Evolutionary conservation across 2,888 invertebrate genomes (phyloP).

Genomic region (Timema cristinae): DNA sequence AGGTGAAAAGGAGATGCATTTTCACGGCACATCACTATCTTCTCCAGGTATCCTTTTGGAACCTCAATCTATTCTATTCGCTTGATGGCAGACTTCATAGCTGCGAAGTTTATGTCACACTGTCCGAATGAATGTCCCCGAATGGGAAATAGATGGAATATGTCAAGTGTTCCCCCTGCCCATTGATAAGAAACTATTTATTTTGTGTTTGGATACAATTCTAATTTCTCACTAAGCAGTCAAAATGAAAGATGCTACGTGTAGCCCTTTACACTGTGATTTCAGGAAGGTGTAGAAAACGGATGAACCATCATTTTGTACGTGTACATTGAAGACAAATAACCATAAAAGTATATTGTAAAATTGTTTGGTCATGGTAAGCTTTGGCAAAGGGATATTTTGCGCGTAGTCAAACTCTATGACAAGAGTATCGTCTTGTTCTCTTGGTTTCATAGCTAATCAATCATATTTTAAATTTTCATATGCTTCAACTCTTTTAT

Average conservation of each 20-base stretch:
- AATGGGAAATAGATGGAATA: constrained; percentile 1
- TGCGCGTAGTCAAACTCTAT: background rate
- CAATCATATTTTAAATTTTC: background rate
- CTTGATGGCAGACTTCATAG: background rate
- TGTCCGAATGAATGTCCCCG: background rate
- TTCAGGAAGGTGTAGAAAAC: background rate
- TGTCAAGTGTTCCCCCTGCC: background rate
- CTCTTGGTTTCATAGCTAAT: background rate
- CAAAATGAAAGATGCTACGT: background rate
- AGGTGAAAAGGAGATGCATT: background rate
- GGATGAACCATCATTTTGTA: background rate
- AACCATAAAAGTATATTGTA: constrained; percentile 2
- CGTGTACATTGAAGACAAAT: background rate
- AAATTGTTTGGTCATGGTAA: background rate
- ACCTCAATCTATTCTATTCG: background rate
- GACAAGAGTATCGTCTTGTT: background rate
- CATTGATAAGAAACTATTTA: background rate
- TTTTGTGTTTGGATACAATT: background rate
- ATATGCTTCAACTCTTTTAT: background rate
- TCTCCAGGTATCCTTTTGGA: background rate
- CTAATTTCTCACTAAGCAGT: background rate
- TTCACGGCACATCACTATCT: background rate
- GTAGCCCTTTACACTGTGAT: background rate
- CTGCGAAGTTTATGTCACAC: background rate
- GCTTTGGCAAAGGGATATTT: background rate